Conservation (phyloP, 2,113 vertebrate species). For the Leptobrachium ailaonicum region DNA sequence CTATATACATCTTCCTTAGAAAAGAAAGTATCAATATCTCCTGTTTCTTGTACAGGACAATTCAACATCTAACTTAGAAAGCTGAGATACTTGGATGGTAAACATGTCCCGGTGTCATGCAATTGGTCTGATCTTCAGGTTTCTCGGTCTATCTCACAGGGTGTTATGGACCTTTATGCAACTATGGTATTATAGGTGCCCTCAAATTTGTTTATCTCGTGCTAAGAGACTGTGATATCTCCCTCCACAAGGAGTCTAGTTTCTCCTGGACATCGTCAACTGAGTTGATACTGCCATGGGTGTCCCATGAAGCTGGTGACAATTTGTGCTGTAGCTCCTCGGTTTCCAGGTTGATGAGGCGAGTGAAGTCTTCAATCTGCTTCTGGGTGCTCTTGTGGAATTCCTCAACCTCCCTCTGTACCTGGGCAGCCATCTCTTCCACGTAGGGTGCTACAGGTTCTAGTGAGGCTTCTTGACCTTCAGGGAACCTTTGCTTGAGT, state of each 20-base stretch:
- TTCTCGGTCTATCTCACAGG: background rate
- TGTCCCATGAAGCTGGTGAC: constrained; percentile 50
- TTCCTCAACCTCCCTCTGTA: constrained; percentile 66
- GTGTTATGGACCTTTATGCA: background rate
- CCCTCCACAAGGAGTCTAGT: constrained; percentile 78
- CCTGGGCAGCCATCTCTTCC: constrained; percentile 55
- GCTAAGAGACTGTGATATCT: constrained; percentile 76
- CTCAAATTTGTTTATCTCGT: constrained; percentile 25
- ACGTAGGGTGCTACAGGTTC: background rate
- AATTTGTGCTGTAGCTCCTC: constrained; percentile 67
- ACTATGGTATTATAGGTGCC: background rate
- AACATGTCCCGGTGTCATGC: background rate
- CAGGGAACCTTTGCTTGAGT: constrained; percentile 28
- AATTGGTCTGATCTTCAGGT: too few species aligned
- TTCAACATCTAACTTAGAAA: background rate
- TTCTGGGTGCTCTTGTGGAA: constrained; percentile 72
- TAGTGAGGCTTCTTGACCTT: constrained; percentile 27
- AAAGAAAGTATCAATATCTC: background rate
- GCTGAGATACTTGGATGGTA: background rate
- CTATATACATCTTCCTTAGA: background rate
- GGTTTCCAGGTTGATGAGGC: constrained; percentile 70
- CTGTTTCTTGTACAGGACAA: background rate
- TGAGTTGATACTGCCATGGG: constrained; percentile 49
- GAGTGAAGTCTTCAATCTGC: constrained; percentile 71
- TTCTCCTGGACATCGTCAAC: constrained; percentile 72